Base-by-base conservation (phyloP, 30 jellyfish, hydroid and myxozoan species). In the Pelagia noctiluca region DNA sequence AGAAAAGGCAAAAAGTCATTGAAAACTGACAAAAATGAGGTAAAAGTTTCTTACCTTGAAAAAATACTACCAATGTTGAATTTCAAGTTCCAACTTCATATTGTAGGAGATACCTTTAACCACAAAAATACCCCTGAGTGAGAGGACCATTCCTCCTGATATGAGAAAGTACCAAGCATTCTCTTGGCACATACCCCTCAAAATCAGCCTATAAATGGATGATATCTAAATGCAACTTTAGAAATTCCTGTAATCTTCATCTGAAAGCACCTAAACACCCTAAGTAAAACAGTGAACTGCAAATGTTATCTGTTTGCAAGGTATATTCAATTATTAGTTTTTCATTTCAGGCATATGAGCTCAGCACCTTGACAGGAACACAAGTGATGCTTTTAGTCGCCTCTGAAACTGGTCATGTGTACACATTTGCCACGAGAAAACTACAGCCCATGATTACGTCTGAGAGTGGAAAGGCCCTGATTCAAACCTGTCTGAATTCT, bases 381-480 rank as follows among this genome's bases (percentile, higher is more conserved):
- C 97, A 95, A 95, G 99, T 88, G 3, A 95, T 95, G 99, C 86
- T 95, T 25, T 79, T 95, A 26, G 97, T 95, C 13, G 99, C 99
- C 0, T 95, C 99, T 19, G 99, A 95, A 63, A 88, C 99, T 22
- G 99, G 99, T 5, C 97, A 89, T 85, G 97, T 95, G 11, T 95
- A 95, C 85, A 95, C 99, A 46, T 95, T 88, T 89, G 99, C 99
- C 23, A 95, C 99, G 30, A 63, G 97, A 35, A 95, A 95, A 73
- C 78, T 95, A 37, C 97, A 95, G 75, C 99, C 99, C 31, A 95
- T 95, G 97, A 85, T 95, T 7, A 95, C 99, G 24, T 95, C 99
- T 23, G 97, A 95, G 54, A 95, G 99, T 80, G 99, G 99, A 34
- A 95, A 95, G 80, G 97, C 97, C n/a, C 97, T 95, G 28, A 95